These are phyloP conservation scores for Micropoecilia bifurca DNA, from an alignment of 2,797 vertebrate genomes.

Conservation along the genomic window DNA sequence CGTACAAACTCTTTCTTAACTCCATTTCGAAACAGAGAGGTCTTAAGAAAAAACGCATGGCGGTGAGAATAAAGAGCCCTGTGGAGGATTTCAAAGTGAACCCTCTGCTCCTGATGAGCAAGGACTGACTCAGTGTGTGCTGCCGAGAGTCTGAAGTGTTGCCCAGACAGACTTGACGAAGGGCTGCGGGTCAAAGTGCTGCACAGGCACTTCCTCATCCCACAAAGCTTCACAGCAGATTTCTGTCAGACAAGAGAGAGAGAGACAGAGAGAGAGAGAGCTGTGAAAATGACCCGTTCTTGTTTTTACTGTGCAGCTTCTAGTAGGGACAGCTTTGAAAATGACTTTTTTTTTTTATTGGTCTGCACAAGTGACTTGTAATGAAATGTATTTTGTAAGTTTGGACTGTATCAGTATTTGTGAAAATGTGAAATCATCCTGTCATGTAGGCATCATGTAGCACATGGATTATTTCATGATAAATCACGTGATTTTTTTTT, in stretches of 20 bases:
- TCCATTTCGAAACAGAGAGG: constrained; percentile 51
- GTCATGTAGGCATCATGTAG: neutral
- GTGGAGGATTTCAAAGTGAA: constrained; percentile 28
- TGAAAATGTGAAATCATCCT: neutral
- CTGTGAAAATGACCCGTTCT: neutral
- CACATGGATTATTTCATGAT: neutral
- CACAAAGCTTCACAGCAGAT: constrained; percentile 16
- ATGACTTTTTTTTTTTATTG: constrained; percentile 4
- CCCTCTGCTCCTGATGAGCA: constrained; percentile 16
- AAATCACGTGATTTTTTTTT: neutral
- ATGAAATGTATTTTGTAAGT: neutral
- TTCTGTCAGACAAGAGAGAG: neutral
- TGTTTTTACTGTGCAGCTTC: neutral
- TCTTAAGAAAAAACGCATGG: constrained; percentile 27
- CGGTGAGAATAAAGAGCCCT: constrained; percentile 23
- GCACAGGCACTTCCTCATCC: constrained; percentile 20
- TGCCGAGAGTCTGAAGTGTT: neutral
- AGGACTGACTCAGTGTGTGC: constrained; percentile 22
- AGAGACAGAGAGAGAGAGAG: neutral
- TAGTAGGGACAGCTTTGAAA: neutral
- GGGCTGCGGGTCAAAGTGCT: neutral
- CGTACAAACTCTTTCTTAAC: constrained; percentile 82
- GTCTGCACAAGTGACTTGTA: neutral
- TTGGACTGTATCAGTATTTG: neutral
- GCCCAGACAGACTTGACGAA: constrained; percentile 13